Evolutionary conservation across 2,113 vertebrate genomes (phyloP), one percentile per base, ranked within the genome.

Genomic region (Heteronetta atricapilla): DNA sequence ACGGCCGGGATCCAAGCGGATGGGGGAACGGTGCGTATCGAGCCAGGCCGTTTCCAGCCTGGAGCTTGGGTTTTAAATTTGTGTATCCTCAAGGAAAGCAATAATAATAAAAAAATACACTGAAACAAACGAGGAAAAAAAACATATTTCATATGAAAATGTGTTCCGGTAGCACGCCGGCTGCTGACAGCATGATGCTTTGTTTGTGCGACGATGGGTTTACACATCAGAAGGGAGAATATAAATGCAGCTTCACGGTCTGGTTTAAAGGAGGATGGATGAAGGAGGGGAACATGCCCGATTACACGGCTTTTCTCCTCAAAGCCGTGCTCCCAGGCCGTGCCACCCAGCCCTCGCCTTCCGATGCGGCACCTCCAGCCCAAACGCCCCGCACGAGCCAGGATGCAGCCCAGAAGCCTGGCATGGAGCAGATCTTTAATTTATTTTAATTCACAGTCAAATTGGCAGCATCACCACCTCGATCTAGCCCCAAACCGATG

Each of bases 71-170:
- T 85, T 91, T 70, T 70, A 94, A 91, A 50, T 33, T 70, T 33
- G 53, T 67, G 50, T 73, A 73, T 89, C 82, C 78, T 52, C 64
- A 60, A 85, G 10, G 13, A 78, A 33, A 55, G n/a, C n/a, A n/a
- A n/a, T n/a, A n/a, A n/a, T n/a, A n/a, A 20, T 46, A 86, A 67
- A 67, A 70, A 40, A 26, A 62, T 78, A 50, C 46, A 22, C 22
- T 50, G 19, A 66, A 88, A 78, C 70, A 20, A 33, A 5, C 19
- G 14, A 16, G 31, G n/a, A 56, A 66, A 82, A 91, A 91, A 36
- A 5, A 28, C 17, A 15, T 68, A 64, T 94, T 88, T 88, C 88
- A 86, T 29, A 73, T 46, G 82, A 93, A 96, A 95, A 88, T 52
- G 3, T 62, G 63, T 73, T 93, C 82, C 79, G 40, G 59, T 4